phyloP scores from a whole-genome alignment of 1,140 invertebrate species.

The Lepidostoma basale region DNA sequence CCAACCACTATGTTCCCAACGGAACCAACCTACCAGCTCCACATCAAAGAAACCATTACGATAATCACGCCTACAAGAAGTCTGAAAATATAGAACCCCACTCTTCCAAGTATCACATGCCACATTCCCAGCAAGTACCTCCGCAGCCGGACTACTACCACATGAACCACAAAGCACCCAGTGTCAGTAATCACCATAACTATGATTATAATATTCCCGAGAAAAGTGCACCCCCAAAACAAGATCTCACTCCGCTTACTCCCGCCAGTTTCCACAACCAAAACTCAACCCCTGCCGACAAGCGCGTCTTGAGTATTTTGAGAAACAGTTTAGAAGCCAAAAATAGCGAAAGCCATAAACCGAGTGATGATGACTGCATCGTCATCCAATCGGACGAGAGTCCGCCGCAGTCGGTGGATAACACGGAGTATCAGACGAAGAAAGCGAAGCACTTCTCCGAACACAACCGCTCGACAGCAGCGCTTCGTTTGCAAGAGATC shows the following conservation, averaged over 20 bases:
- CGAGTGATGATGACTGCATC: constrained; percentile 57
- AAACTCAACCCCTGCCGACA: constrained; percentile 63
- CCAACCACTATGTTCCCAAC: constrained; percentile 38
- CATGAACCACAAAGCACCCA: constrained; percentile 27
- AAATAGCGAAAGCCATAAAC: constrained; percentile 61
- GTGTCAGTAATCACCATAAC: constrained; percentile 43
- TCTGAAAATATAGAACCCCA: constrained; percentile 43
- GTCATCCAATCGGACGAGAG: constrained; percentile 52
- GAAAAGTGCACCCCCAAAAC: constrained; percentile 14
- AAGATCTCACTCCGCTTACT: constrained; percentile 23
- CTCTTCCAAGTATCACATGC: constrained; percentile 37
- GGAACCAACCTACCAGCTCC: constrained; percentile 10
- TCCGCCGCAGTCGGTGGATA: constrained; percentile 62
- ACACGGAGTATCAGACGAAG: constrained; percentile 49
- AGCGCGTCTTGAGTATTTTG: constrained; percentile 69
- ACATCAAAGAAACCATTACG: constrained; percentile 23
- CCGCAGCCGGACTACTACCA: constrained; percentile 45
- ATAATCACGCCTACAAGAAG: constrained; percentile 35
- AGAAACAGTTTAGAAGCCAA: constrained; percentile 73
- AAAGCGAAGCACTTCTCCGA: constrained; percentile 33
- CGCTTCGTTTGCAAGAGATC: constrained; percentile 47
- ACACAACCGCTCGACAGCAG: constrained; percentile 54
- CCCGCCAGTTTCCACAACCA: constrained; percentile 20
- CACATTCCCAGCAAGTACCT: constrained; percentile 44
- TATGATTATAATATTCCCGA: constrained; percentile 26